A percentile compares a stretch with the other conserved stretches of the same genome.
Conservation (phyloP, 2,888 invertebrate species). For the Mimachlamys varia region DNA sequence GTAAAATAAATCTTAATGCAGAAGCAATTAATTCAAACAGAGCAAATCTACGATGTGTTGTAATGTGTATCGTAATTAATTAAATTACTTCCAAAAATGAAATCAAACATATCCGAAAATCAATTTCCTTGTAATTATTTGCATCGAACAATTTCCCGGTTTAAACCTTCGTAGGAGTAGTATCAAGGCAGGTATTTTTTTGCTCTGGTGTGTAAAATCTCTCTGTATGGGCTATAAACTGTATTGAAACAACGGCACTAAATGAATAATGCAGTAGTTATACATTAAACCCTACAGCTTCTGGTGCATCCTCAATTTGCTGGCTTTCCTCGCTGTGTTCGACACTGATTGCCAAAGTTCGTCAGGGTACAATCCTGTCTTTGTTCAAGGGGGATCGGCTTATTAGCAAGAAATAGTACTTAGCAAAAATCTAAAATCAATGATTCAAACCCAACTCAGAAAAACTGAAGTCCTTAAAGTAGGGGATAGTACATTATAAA, state of each 20-base stretch:
- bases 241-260: not conserved
- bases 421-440: not conserved
- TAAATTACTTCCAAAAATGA: not conserved
- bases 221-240: not conserved
- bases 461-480: not conserved
- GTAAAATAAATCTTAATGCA: not conserved
- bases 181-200: constrained; percentile 3
- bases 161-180: not conserved
- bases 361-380: not conserved
- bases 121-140: constrained; percentile 5
- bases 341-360: not conserved
- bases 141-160: constrained; percentile 6
- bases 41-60: not conserved
- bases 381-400: not conserved
- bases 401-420: not conserved
- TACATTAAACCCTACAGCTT: not conserved
- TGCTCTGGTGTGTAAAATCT: constrained; percentile 4
- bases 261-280: not conserved
- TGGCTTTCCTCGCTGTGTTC: not conserved
- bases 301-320: not conserved
- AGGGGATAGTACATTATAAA: not conserved
- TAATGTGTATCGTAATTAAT: not conserved
- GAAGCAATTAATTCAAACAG: not conserved
- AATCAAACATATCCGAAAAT: constrained; percentile 32
- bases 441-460: not conserved